Base-by-base conservation (phyloP, 2,797 vertebrate genomes). In the Trachurus trachurus region DNA sequence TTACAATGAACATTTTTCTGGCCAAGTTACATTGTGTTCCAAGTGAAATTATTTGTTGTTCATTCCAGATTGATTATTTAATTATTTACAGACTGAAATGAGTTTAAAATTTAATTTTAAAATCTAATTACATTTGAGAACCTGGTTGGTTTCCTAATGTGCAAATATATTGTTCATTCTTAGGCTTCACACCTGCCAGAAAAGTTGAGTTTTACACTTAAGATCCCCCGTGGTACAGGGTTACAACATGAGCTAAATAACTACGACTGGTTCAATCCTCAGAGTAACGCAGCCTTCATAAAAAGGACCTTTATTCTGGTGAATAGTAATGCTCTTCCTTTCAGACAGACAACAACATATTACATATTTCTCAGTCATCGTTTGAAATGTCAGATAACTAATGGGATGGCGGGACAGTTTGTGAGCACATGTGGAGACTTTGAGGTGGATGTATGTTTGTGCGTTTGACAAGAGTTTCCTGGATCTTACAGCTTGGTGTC, bases 401-500 rank as follows among this genome's bases (percentile, higher is more conserved):
- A 87, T 58, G 66, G 50, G 44, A 74, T n/a, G 88, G 4, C 53
- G 58, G 69, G 84, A 82, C 70, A 47, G 45, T 50, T 72, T 26
- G 65, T 80, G 88, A 88, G 76, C 1, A 5, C 65, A 77, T 73
- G 67, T 16, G 80, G 69, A 71, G 76, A 75, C 44, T 76, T 40
- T 82, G 78, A 82, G 76, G 78, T 67, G 74, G 74, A 68, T 81
- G 66, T 81, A 60, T 12, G 44, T 42, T 26, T 71, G 75, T 53
- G 67, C 22, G 5, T 83, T 87, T 39, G 49, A 88, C 70, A 42
- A 42, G 44, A 74, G 42, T 88, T 92, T 93, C 89, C 89, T 81
- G 79, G 85, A 88, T 86, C 92, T 93, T 96, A 99, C 98, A 96
- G 86, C 93, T 96, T 78, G 96, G 78, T 26, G 92, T 97, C 75